phyloP scores from a whole-genome alignment of 2,113 vertebrate species.

The Ramphastos sulfuratus region DNA sequence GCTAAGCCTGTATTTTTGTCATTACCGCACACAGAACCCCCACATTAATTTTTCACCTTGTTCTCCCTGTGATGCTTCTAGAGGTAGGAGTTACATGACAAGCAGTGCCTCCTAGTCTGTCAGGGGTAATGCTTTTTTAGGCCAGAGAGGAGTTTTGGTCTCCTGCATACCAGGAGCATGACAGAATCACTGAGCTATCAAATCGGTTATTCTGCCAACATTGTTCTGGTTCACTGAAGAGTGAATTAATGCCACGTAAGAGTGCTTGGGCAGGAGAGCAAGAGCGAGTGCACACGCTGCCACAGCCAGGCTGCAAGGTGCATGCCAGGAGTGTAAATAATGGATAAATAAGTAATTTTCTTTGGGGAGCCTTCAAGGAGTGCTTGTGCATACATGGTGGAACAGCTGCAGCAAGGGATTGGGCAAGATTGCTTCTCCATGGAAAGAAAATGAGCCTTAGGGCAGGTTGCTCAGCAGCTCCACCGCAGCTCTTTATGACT shows the following conservation, averaged over 20 bases:
- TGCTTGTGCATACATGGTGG: background rate
- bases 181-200: constrained; percentile 49
- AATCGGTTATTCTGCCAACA: constrained; percentile 54
- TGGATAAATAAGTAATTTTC: background rate
- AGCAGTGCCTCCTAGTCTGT: background rate
- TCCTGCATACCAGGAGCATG: background rate
- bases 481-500: rapidly evolving
- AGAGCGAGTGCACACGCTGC: background rate
- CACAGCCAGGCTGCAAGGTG: background rate
- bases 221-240: constrained; percentile 44
- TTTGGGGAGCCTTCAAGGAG: background rate
- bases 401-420: background rate
- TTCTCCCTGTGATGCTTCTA: background rate
- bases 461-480: background rate
- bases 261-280: background rate
- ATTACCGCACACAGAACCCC: background rate
- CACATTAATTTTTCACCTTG: background rate
- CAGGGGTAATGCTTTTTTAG: background rate
- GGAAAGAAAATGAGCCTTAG: background rate
- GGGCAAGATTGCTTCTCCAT: background rate
- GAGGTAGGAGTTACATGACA: background rate
- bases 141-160: constrained; percentile 3
- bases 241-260: constrained; percentile 1
- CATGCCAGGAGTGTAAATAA: background rate
- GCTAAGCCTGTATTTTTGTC: background rate